Evolutionary conservation across 2,797 vertebrate genomes (phyloP).

Genomic region (Arrhamphus sclerolepis): DNA sequence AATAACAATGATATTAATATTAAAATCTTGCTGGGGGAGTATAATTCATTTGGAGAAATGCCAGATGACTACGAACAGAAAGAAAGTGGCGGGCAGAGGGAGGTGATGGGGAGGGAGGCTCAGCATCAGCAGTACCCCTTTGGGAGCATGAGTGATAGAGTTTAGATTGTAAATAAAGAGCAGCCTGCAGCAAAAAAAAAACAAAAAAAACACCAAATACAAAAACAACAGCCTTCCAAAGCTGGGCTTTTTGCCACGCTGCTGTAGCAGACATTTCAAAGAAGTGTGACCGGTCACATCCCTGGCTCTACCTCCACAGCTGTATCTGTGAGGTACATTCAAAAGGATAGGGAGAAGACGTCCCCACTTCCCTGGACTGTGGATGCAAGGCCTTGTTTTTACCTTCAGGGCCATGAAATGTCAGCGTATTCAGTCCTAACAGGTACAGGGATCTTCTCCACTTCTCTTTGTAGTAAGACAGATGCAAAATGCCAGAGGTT

Average conservation of each 20-base stretch:
- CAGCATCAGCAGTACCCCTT: constrained; percentile 4
- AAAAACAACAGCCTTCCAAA: constrained; percentile 9
- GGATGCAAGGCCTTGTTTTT: constrained; percentile 15
- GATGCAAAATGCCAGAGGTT: no score
- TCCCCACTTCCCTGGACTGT: constrained; percentile 23
- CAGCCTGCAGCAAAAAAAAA: constrained; percentile 22
- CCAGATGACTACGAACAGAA: constrained; percentile 38
- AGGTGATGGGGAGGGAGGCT: constrained; percentile 6
- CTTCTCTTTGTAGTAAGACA: no score
- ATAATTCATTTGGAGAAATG: constrained; percentile 29
- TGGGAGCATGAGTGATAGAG: constrained; percentile 30
- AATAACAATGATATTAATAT: background rate
- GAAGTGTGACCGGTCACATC: constrained; percentile 38
- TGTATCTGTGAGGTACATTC: constrained; percentile 44
- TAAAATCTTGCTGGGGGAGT: constrained; percentile 4
- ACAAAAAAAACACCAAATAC: background rate
- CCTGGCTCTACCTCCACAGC: no score
- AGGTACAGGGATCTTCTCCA: constrained; percentile 20
- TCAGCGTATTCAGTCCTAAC: constrained; percentile 15
- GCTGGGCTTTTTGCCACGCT: constrained; percentile 28
- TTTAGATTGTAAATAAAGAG: constrained; percentile 50
- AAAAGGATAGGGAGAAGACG: constrained; percentile 39
- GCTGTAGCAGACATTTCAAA: constrained; percentile 4
- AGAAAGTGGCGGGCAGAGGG: background rate
- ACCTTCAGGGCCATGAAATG: constrained; percentile 37